Conservation (phyloP, 2,888 invertebrate genomes). For the Melitaea athalia region DNA sequence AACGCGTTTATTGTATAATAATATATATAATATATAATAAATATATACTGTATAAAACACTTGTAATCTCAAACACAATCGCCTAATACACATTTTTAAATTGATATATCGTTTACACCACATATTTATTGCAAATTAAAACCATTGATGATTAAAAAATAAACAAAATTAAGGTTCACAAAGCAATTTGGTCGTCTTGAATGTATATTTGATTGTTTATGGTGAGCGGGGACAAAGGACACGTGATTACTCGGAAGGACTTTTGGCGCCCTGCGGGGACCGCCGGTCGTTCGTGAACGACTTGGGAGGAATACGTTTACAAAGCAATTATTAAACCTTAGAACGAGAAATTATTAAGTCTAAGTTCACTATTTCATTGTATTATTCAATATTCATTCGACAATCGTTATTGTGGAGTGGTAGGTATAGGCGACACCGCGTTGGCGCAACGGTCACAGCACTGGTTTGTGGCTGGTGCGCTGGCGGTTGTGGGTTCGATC, state of each 20-base stretch:
- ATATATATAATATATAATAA: no score
- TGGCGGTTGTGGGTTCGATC: no score
- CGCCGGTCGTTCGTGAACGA: slow-evolving; percentile 11
- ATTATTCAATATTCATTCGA: no score
- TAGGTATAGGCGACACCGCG: no score
- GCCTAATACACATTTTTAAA: neutral
- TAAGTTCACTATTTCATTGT: neutral
- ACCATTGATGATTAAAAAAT: slow-evolving; percentile 5
- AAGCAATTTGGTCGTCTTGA: neutral
- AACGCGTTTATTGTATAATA: no score
- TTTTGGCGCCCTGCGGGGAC: slow-evolving; percentile 38
- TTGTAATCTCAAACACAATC: no score
- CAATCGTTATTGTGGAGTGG: no score
- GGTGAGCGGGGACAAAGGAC: slow-evolving; percentile 11
- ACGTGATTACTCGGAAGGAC: slow-evolving; percentile 60
- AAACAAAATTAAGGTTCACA: slow-evolving; percentile 15
- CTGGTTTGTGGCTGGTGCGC: no score
- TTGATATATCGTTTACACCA: neutral
- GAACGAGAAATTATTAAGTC: neutral
- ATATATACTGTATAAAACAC: no score
- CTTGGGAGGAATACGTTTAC: neutral
- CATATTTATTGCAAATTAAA: neutral
- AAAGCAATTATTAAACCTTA: slow-evolving; percentile 3
- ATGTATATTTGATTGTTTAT: slow-evolving; percentile 22
- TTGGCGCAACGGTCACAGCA: no score